phyloP scores from a whole-genome alignment of 2,797 vertebrate species.

The Syndactyla subalaris region DNA sequence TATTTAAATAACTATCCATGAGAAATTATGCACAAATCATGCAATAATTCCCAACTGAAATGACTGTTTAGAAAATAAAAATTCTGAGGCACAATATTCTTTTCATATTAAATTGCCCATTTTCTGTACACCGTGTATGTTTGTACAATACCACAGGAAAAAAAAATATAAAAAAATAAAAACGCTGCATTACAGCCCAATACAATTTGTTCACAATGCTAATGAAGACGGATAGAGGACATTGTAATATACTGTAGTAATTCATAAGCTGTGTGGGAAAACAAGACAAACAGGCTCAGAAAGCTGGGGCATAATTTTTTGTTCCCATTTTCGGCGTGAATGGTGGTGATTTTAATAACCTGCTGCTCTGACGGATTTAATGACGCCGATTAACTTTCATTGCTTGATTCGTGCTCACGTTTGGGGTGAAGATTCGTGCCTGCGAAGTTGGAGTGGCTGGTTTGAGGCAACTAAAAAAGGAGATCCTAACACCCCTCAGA shows the following conservation, averaged over 20 bases:
- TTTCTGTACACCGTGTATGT: constrained; percentile 71
- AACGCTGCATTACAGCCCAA: constrained; percentile 29
- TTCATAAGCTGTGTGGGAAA: constrained; percentile 58
- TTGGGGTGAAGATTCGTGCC: not conserved
- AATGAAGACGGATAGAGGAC: constrained; percentile 76
- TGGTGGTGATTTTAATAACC: constrained; percentile 69
- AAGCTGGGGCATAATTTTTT: constrained; percentile 64
- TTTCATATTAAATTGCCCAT: constrained; percentile 83
- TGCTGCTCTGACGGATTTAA: constrained; percentile 54
- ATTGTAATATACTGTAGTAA: constrained; percentile 66
- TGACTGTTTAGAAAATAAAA: constrained; percentile 80
- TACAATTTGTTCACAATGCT: constrained; percentile 74
- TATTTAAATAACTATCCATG: constrained; percentile 83
- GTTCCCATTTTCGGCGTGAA: constrained; percentile 60
- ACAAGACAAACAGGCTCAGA: constrained; percentile 43
- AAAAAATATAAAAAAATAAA: not conserved
- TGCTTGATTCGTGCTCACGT: constrained; percentile 23
- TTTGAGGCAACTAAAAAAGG: not conserved
- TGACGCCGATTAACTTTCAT: constrained; percentile 50
- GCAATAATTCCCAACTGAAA: constrained; percentile 81
- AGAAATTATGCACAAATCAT: constrained; percentile 81
- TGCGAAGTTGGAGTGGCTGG: constrained; percentile 40
- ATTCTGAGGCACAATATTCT: constrained; percentile 74
- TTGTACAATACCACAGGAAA: constrained; percentile 61
- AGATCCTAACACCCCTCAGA: not conserved